These are phyloP conservation scores for Thermophis baileyi DNA, from an alignment of 2,113 vertebrate species.

Conservation along the genomic window DNA sequence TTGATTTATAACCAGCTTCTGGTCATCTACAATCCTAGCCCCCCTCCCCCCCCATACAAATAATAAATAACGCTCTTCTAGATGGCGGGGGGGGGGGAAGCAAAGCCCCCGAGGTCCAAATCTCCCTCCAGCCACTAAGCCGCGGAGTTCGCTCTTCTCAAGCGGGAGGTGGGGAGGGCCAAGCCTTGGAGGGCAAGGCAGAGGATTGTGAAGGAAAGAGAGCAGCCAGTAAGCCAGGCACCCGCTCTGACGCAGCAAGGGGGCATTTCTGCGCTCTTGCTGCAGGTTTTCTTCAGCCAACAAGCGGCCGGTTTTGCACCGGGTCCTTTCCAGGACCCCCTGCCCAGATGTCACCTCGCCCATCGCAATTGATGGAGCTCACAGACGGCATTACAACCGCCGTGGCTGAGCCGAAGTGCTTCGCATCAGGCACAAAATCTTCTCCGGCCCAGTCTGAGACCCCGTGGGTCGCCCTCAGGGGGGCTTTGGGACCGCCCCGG, in stretches of 20 bases:
- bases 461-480: neutral
- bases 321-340: neutral
- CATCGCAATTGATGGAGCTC: neutral
- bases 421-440: accelerated
- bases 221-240: neutral
- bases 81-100: neutral
- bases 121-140: neutral
- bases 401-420: neutral
- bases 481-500: neutral
- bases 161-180: neutral
- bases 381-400: neutral
- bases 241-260: neutral
- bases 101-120: neutral
- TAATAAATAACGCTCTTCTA: neutral
- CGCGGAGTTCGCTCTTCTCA: neutral
- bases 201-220: neutral
- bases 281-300: neutral
- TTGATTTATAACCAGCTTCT: neutral
- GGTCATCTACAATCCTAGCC: neutral
- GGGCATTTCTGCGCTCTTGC: neutral
- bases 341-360: neutral
- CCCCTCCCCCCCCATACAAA: neutral
- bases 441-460: neutral
- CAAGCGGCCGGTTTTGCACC: neutral
- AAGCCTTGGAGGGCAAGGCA: neutral